Base-by-base conservation (phyloP, 2,113 vertebrate species). In the Tautogolabrus adspersus region DNA sequence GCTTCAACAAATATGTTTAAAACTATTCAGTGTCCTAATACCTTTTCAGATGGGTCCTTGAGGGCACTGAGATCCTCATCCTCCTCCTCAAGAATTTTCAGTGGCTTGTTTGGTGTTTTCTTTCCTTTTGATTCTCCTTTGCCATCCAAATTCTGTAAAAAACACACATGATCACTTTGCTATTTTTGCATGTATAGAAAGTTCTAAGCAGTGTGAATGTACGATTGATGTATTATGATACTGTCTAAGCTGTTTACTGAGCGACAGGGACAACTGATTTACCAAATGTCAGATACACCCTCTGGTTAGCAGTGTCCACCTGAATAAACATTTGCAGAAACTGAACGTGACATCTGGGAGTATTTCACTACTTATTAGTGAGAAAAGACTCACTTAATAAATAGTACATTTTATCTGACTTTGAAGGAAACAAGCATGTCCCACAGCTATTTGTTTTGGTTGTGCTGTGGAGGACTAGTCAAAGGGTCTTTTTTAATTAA, bases 21-120 rank as follows among this genome's bases (percentile, higher is more conserved):
- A 40, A 55, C 5, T 13, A 13, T 12, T 22, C 13, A 11, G 55
- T 3, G 42, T 21, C 7, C n/a, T 5, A 91, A 93, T 66, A 99
- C 98, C 97, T 98, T 99, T 92, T 98, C 98, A 26, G 97, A 97
- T 15, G 97, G 96, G 83, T 97, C 96, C 86, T 97, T 98, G 79
- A 97, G 95, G 82, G 96, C 95, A 85, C 96, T 97, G 74, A 97
- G 96, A 77, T 99, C 97, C 72, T 97, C 96, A 42, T 95, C 93
- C 1, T 95, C 94, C 71, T 95, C 94, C 57, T 94, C 93, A 37
- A 94, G 83, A 3, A 95, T 94, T 64, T 95, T 95, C 58, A 95
- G 92, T 0, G 93, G 92, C 70, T 94, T 94, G 34, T 76, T 90
- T 1, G 85, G 51, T 2, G 89, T 85, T 79, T 95, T 95, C 90